These are phyloP conservation scores for Malaclemys terrapin DNA, from an alignment of 2,113 vertebrate genomes.

Conservation along the genomic window DNA sequence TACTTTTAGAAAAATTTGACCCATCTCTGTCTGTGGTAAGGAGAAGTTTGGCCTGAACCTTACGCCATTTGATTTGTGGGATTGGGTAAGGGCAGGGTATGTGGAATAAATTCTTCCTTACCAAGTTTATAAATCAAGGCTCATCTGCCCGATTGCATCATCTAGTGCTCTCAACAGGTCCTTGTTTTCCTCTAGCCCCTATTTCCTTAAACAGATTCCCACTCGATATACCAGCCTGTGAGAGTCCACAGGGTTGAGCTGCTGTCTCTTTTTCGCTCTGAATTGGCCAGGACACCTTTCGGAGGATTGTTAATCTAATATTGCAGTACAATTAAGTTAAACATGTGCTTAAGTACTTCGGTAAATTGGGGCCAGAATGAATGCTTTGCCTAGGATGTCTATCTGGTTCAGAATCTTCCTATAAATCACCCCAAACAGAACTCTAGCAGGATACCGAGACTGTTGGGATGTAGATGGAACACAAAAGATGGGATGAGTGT, in stretches of 20 bases:
- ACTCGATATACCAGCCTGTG: not conserved
- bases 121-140: accelerated
- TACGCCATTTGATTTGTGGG: accelerated
- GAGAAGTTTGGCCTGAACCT: accelerated
- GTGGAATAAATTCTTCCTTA: accelerated
- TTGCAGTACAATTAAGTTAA: not conserved
- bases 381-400: too few species aligned
- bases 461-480: not conserved
- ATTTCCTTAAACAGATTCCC: accelerated
- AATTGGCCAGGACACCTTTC: accelerated
- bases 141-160: accelerated
- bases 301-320: accelerated
- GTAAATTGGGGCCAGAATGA: accelerated
- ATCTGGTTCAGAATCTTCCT: not conserved
- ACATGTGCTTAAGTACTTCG: accelerated
- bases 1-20: not conserved
- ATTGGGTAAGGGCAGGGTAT: accelerated
- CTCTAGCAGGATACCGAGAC: not conserved
- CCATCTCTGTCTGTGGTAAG: not conserved
- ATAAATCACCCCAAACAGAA: too few species aligned
- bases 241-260: too few species aligned
- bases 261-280: not conserved
- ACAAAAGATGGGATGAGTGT: not conserved
- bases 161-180: accelerated
- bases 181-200: not conserved